A percentile compares a stretch with the other conserved stretches of the same genome.
These are phyloP conservation scores for Saccostrea glomerata DNA, from an alignment of 1,140 invertebrate genomes.

Conservation along the genomic window DNA sequence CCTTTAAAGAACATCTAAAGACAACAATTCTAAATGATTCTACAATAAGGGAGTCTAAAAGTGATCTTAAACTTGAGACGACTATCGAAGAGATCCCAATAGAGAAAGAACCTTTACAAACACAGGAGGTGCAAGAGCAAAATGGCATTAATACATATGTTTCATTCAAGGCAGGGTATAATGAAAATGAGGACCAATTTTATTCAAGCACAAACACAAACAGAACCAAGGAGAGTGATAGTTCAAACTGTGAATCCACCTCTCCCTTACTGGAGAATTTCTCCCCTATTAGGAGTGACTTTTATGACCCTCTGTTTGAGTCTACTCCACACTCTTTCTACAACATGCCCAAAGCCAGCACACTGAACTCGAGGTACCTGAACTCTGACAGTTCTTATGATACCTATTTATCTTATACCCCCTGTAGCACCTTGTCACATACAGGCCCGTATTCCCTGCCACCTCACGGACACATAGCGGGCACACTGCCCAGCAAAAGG, in stretches of 20 bases:
- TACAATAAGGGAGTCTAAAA: constrained; percentile 49
- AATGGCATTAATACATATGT: constrained; percentile 67
- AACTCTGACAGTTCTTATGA: constrained; percentile 57
- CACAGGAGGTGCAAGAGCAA: constrained; percentile 43
- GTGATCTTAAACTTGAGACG: constrained; percentile 46
- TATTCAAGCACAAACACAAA: constrained; percentile 52
- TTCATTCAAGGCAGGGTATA: constrained; percentile 67
- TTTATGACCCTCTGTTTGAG: constrained; percentile 64
- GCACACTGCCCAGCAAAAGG: constrained; percentile 56
- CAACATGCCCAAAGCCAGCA: constrained; percentile 46
- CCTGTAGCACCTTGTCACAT: constrained; percentile 57
- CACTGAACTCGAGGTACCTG: constrained; percentile 54
- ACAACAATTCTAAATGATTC: constrained; percentile 58
- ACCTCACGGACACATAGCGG: constrained; percentile 43
- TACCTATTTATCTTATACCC: constrained; percentile 59
- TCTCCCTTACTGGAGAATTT: constrained; percentile 68
- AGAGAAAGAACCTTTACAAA: constrained; percentile 54
- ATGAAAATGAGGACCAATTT: constrained; percentile 59
- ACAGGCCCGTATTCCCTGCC: constrained; percentile 39
- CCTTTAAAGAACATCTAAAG: constrained; percentile 68
- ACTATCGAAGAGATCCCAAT: constrained; percentile 29
- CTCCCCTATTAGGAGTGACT: constrained; percentile 65
- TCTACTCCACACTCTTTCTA: constrained; percentile 46
- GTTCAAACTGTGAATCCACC: constrained; percentile 68
- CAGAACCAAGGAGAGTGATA: constrained; percentile 58